These are phyloP conservation scores for Cheilosia grossa DNA, from an alignment of 2,888 invertebrate species.

Conservation along the genomic window DNA sequence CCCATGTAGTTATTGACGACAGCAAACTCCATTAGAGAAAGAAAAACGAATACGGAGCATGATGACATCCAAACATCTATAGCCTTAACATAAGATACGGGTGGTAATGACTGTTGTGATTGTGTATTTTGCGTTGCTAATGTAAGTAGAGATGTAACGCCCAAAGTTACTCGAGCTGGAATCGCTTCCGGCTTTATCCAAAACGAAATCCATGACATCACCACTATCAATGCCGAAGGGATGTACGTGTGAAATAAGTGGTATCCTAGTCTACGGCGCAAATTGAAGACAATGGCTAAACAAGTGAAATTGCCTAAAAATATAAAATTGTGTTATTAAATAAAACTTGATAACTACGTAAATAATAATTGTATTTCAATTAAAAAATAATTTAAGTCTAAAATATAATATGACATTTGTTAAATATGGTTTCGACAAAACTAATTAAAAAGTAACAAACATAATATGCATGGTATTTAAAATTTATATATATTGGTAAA, in stretches of 20 bases:
- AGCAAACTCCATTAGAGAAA: conserved; percentile 95
- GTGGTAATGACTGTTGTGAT: conserved; percentile 94
- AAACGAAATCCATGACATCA: conserved; percentile 98
- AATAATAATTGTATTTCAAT: neutral
- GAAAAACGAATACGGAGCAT: conserved; percentile 95
- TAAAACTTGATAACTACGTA: neutral
- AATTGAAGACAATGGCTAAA: conserved; percentile 93
- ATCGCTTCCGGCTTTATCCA: conserved; percentile 98
- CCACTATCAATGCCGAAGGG: conserved; percentile 95
- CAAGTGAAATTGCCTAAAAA: conserved; percentile 94
- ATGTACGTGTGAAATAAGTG: conserved; percentile 96
- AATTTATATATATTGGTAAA: no score
- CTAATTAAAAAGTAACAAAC: no score
- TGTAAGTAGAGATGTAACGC: conserved; percentile 93
- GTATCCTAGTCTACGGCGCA: conserved; percentile 92
- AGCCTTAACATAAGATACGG: conserved; percentile 96
- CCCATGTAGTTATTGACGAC: conserved; percentile 95
- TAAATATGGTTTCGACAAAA: no score
- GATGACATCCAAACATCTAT: conserved; percentile 97
- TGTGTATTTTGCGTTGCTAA: conserved; percentile 96
- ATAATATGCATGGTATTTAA: no score
- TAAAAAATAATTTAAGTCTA: no score
- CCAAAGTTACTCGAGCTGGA: conserved; percentile 94
- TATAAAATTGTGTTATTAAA: neutral
- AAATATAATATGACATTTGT: no score